Base-by-base conservation (phyloP, 2,888 invertebrate genomes). In the Limnephilus lunatus region DNA sequence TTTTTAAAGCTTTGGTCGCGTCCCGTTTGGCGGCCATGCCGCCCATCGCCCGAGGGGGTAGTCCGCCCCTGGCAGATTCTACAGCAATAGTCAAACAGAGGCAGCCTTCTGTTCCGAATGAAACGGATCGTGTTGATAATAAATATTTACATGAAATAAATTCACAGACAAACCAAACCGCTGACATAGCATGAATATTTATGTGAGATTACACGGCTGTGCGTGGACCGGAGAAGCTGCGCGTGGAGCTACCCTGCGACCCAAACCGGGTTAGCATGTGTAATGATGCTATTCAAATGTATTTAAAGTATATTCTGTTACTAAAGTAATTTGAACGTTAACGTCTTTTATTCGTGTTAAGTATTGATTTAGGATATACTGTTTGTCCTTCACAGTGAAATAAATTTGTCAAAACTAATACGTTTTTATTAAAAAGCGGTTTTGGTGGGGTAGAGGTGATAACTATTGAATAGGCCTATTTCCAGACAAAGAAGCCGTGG, bases 111-210 rank as follows among this genome's bases (percentile, higher is more conserved):
- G 30, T 81, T 83, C 48, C 81, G 35, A 90, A 83, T 44, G 48
- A 90, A 90, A 44, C 48, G 83, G 81, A 90, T 90, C 83, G 83
- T 83, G 90, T 83, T 82, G 90, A 90, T 90, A 90, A 90, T 90
- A 90, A 90, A 90, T 90, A 90, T 90, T 82, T 90, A 90, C 90
- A 90, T 30, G 83, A 31, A 83, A 83, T 90, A 90, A 83, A 90
- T 81, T 35, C 39, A 39, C n/a, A 90, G 81, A 48, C 90, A 83
- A 90, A 82, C 83, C 82, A 44, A 90, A 90, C 87, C 39, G 83
- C 83, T 53, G 83, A 82, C 83, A 44, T 48, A 48, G 83, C 48
- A 90, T 90, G 90, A 90, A 90, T 90, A 90, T 90, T 90, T 90
- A 90, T 90, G 83, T 31, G 39, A 87, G 68, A 87, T 87, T 87